A percentile compares a stretch with the other conserved stretches of the same genome.
phyloP scores from a whole-genome alignment of 2,113 vertebrate species.

The Lophura nycthemera region DNA sequence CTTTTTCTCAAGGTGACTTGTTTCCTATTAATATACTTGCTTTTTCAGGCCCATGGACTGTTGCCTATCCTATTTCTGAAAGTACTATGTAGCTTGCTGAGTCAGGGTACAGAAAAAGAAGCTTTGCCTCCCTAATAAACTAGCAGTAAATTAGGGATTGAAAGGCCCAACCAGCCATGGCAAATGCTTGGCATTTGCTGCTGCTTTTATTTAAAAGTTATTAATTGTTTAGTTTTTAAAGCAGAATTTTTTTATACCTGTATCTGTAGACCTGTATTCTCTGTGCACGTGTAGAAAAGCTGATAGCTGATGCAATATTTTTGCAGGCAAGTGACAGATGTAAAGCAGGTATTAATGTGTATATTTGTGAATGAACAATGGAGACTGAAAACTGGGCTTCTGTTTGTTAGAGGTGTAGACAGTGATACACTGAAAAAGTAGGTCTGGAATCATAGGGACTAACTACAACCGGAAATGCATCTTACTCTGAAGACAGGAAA shows the following conservation, averaged over 20 bases:
- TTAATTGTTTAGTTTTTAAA: not conserved
- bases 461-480: not conserved
- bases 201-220: not conserved
- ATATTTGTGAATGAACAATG: not conserved
- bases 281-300: not conserved
- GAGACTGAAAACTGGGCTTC: not conserved
- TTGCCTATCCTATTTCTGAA: slow-evolving; percentile 19
- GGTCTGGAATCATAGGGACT: not conserved
- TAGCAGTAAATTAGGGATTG: not conserved
- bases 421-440: not conserved
- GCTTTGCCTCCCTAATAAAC: not conserved
- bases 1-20: slow-evolving; percentile 39
- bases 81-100: not conserved
- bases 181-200: not conserved
- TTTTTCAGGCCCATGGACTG: not conserved
- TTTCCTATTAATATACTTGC: slow-evolving; percentile 7
- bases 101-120: not conserved
- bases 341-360: not conserved
- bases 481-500: not conserved
- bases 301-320: not conserved
- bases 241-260: not conserved
- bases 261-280: not conserved
- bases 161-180: not conserved
- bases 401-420: not conserved
- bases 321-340: not conserved